phyloP scores from a whole-genome alignment of 2,888 invertebrate species.

The Acrocera orbiculus region DNA sequence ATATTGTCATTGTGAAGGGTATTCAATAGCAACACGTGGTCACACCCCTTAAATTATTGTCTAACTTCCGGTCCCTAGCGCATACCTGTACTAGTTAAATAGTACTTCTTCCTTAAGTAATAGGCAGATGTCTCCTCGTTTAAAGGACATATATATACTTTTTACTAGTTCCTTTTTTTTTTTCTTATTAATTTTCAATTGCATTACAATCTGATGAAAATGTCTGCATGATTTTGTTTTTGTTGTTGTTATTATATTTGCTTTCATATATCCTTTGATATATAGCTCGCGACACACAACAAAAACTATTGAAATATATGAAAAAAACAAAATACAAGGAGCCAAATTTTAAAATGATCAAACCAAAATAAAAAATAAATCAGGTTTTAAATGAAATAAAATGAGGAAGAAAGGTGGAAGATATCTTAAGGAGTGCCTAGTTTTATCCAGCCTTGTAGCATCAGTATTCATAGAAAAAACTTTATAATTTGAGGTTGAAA shows the following conservation, averaged over 20 bases:
- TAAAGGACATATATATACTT: too few relatives aligned
- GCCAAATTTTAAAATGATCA: too few relatives aligned
- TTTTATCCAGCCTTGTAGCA: conserved; percentile 3
- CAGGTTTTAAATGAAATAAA: too few relatives aligned
- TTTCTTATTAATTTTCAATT: too few relatives aligned
- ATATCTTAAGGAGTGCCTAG: conserved; percentile 2
- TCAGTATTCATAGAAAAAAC: conserved; percentile 3
- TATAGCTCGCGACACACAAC: not conserved
- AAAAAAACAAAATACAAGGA: conserved; percentile 2
- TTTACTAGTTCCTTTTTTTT: too few relatives aligned
- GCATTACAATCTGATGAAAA: too few relatives aligned
- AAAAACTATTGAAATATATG: not conserved
- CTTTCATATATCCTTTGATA: not conserved
- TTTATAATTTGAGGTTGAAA: conserved; percentile 5
- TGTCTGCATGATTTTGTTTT: conserved; percentile 2
- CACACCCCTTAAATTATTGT: conserved; percentile 14
- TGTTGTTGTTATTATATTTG: not conserved
- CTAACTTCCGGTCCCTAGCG: conserved; percentile 10
- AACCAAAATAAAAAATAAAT: too few relatives aligned
- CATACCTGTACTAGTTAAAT: not conserved
- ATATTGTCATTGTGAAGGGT: too few relatives aligned
- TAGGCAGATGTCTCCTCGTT: too few relatives aligned
- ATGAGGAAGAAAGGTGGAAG: conserved; percentile 5
- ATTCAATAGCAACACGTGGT: conserved; percentile 13
- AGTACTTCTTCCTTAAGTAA: too few relatives aligned